Evolutionary conservation across 2,113 vertebrate genomes (phyloP).

Genomic region (Cyanocitta stelleri): DNA sequence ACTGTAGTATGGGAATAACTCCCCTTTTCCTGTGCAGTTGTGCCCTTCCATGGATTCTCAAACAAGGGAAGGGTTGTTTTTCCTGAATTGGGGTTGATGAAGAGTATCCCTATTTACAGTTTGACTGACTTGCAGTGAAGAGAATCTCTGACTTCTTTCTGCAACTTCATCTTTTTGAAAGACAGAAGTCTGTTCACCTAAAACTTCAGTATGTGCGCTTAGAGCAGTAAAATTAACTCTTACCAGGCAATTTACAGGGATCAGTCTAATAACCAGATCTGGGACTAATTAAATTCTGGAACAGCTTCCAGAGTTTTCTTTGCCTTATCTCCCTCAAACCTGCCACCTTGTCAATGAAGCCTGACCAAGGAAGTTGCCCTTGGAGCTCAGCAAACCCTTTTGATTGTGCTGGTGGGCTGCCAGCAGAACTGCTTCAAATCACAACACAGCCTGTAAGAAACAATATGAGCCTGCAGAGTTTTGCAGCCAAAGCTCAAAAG

Average conservation of each 20-base stretch:
- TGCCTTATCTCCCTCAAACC: neutral
- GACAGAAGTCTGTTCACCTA: neutral
- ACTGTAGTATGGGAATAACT: neutral
- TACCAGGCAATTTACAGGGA: neutral
- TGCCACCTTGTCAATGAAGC: neutral
- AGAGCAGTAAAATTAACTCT: neutral
- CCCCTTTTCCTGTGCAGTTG: neutral
- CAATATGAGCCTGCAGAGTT: neutral
- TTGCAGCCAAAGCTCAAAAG: neutral
- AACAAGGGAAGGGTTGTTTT: neutral
- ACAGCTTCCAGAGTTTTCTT: neutral
- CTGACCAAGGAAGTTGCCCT: neutral
- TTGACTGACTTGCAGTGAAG: neutral
- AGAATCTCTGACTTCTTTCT: neutral
- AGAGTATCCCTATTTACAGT: neutral
- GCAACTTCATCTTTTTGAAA: neutral
- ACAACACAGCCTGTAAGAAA: neutral
- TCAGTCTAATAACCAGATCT: neutral
- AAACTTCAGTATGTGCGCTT: neutral
- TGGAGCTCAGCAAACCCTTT: neutral
- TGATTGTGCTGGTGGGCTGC: neutral
- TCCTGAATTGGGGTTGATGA: neutral
- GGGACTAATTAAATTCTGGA: neutral
- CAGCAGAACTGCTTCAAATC: neutral
- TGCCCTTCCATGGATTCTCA: neutral